A percentile compares a stretch with the other conserved stretches of the same genome.
Evolutionary conservation across 2,888 invertebrate species (phyloP).

Genomic region (Mythimna albipuncta): DNA sequence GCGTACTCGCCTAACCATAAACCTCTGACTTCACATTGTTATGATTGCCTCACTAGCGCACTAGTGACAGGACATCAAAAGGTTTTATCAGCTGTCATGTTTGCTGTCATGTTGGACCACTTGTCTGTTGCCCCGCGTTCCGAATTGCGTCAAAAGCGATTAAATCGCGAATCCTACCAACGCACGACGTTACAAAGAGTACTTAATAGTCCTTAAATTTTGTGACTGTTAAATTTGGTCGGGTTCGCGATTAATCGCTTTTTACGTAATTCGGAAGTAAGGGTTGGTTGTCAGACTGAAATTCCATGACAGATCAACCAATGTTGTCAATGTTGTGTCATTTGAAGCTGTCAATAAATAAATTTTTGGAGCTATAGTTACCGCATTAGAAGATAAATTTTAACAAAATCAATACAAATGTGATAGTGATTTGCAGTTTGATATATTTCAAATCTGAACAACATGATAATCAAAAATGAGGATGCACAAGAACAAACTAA

Average conservation of each 20-base stretch:
- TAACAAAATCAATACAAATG: conserved; percentile 59
- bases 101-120: neutral
- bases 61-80: neutral
- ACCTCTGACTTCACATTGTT: too few species aligned
- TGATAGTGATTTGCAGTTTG: conserved; percentile 51
- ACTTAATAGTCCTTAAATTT: too few species aligned
- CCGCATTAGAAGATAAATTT: conserved; percentile 35
- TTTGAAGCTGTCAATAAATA: conserved; percentile 57
- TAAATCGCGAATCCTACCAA: too few species aligned
- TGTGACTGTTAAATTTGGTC: too few species aligned
- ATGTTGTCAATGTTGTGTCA: conserved; percentile 37
- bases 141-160: too few species aligned
- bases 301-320: too few species aligned
- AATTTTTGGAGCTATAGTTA: conserved; percentile 48
- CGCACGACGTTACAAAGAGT: too few species aligned
- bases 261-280: too few species aligned
- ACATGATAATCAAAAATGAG: conserved; percentile 82
- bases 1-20: neutral
- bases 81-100: neutral
- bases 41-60: neutral
- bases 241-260: too few species aligned
- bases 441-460: conserved; percentile 36
- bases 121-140: too few species aligned
- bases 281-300: too few species aligned
- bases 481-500: conserved; percentile 84